These are phyloP conservation scores for Aspidoscelis tigris DNA, from an alignment of 2,113 vertebrate genomes.

Conservation along the genomic window DNA sequence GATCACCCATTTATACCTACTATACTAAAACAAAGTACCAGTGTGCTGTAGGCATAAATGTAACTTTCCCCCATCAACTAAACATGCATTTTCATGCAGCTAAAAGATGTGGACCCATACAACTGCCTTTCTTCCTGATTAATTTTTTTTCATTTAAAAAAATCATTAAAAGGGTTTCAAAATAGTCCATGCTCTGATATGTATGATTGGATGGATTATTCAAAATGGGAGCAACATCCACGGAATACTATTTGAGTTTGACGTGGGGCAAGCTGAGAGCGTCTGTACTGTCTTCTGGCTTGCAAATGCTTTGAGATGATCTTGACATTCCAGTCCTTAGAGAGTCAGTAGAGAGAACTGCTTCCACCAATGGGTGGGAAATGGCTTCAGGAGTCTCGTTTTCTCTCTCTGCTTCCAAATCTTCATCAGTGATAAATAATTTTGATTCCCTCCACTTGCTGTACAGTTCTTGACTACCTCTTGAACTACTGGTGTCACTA, in stretches of 20 bases:
- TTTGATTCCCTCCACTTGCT: constrained; percentile 91
- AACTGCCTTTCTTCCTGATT: constrained; percentile 74
- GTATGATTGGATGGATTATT: constrained; percentile 84
- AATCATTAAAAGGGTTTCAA: constrained; percentile 74
- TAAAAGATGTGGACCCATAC: constrained; percentile 75
- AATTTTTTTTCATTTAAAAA: constrained; percentile 54
- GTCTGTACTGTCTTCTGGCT: constrained; percentile 81
- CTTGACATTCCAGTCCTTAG: constrained; percentile 86
- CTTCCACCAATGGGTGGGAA: constrained; percentile 77
- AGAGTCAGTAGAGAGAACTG: constrained; percentile 83
- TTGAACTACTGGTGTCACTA: constrained; percentile 86
- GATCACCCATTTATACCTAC: constrained; percentile 74
- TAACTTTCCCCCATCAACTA: constrained; percentile 78
- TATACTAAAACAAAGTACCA: constrained; percentile 67
- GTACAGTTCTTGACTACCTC: constrained; percentile 79
- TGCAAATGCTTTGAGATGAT: constrained; percentile 82
- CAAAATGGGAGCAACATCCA: constrained; percentile 76
- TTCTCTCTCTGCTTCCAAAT: constrained; percentile 80
- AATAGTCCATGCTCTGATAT: constrained; percentile 88
- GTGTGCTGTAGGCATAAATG: constrained; percentile 70
- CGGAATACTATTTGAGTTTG: constrained; percentile 86
- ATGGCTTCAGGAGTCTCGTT: constrained; percentile 82
- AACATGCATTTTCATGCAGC: constrained; percentile 91
- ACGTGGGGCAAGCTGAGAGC: constrained; percentile 88
- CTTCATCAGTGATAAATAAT: constrained; percentile 93